Conservation (phyloP, 1,140 invertebrate species). For the Cyphomyrmex costatus region DNA sequence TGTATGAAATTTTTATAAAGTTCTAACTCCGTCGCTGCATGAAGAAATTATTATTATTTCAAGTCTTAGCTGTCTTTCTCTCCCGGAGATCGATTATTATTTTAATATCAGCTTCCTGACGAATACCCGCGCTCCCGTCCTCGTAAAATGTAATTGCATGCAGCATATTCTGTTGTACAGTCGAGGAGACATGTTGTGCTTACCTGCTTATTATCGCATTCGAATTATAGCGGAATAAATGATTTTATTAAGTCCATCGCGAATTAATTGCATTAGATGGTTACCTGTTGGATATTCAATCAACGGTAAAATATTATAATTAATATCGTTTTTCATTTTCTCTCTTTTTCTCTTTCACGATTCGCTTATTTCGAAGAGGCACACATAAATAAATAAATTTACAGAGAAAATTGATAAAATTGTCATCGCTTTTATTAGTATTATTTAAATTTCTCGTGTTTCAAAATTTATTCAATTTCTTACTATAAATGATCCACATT, state of each 20-base stretch:
- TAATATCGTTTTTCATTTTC: constrained; percentile 12
- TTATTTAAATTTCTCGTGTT: background rate
- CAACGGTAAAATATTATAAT: constrained; percentile 24
- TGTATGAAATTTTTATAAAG: constrained; percentile 6
- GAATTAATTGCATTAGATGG: constrained; percentile 48
- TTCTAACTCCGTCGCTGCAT: background rate
- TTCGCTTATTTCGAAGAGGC: background rate
- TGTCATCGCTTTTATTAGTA: background rate
- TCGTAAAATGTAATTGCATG: constrained; percentile 50
- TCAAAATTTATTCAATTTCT: background rate
- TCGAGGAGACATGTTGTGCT: background rate
- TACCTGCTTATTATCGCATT: constrained; percentile 57
- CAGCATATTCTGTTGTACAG: constrained; percentile 35
- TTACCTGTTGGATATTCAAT: constrained; percentile 40
- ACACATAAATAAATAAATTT: background rate
- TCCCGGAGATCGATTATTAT: constrained; percentile 47
- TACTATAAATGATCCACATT: background rate
- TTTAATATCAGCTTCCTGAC: constrained; percentile 54
- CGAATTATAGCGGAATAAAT: constrained; percentile 53
- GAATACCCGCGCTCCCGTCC: background rate
- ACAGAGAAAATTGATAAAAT: constrained; percentile 21
- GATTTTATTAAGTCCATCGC: constrained; percentile 41
- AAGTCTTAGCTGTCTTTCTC: constrained; percentile 9
- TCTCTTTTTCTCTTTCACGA: background rate
- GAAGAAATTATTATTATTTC: constrained; percentile 37